Conservation (phyloP, 2,113 vertebrate genomes). For the Actinemys pallida region DNA sequence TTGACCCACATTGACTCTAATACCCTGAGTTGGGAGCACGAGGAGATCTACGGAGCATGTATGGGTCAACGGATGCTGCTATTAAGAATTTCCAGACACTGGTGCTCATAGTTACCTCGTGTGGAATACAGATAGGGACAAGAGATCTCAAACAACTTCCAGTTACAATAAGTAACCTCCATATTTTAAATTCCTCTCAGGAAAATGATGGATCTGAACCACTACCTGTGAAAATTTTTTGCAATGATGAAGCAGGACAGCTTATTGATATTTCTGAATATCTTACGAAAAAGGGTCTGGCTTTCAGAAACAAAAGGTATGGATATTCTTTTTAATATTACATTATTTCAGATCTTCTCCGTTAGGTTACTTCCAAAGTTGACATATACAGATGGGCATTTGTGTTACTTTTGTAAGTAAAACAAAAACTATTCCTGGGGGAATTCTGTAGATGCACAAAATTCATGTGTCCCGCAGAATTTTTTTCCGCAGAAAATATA, state of each 20-base stretch:
- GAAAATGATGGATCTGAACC: constrained; percentile 74
- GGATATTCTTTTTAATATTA: background rate
- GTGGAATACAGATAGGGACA: background rate
- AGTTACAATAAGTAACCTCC: background rate
- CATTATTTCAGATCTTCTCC: background rate
- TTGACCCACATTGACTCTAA: background rate
- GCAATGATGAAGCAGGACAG: constrained; percentile 80
- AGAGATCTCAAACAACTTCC: background rate
- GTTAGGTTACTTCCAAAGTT: background rate
- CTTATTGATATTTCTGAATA: constrained; percentile 86
- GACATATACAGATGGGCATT: background rate
- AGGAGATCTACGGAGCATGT: background rate
- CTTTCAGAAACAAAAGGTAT: constrained; percentile 85
- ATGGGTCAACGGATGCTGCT: background rate
- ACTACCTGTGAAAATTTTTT: constrained; percentile 85
- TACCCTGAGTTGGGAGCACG: background rate
- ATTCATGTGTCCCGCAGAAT: too few species aligned
- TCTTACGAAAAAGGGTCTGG: constrained; percentile 89
- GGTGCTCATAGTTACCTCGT: background rate
- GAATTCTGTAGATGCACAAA: too few species aligned
- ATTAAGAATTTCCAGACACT: background rate
- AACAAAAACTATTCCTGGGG: background rate
- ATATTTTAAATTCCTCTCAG: constrained; percentile 71
- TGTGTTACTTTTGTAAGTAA: background rate
- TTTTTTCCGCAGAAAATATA: too few species aligned